Evolutionary conservation across 2,113 vertebrate genomes (phyloP).

Genomic region (Caracal caracal): DNA sequence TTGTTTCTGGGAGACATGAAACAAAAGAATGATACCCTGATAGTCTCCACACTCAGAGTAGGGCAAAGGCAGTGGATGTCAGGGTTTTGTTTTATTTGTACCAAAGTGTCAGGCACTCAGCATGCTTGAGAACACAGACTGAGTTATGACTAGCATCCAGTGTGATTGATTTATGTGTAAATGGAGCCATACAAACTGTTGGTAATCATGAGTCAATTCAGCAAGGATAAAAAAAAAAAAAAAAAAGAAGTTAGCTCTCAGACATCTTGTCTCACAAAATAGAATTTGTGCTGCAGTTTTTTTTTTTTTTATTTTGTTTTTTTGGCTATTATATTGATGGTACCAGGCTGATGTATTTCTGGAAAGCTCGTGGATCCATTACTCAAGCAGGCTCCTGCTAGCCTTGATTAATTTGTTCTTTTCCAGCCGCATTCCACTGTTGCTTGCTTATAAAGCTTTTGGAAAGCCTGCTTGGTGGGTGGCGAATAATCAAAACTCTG

Average conservation of each 20-base stretch:
- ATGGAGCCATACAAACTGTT: conserved; percentile 40
- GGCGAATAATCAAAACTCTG: not conserved
- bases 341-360: conserved; percentile 57
- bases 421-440: conserved; percentile 44
- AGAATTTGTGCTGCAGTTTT: not conserved
- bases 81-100: not conserved
- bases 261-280: conserved; percentile 63
- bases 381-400: conserved; percentile 38
- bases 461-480: conserved; percentile 5
- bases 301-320: conserved; percentile 25
- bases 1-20: not conserved
- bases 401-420: conserved; percentile 72
- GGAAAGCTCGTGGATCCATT: conserved; percentile 65
- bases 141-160: not conserved
- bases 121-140: not conserved
- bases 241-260: conserved; percentile 29
- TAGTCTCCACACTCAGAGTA: not conserved
- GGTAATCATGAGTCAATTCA: not conserved
- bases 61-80: not conserved
- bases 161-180: conserved; percentile 25
- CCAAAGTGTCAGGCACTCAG: not conserved
- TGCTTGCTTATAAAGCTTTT: conserved; percentile 36
- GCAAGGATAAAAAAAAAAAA: conserved; percentile 57
- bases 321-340: conserved; percentile 29
- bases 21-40: not conserved